Conservation (phyloP, 1,140 invertebrate species). For the Nixonia krombeini region DNA sequence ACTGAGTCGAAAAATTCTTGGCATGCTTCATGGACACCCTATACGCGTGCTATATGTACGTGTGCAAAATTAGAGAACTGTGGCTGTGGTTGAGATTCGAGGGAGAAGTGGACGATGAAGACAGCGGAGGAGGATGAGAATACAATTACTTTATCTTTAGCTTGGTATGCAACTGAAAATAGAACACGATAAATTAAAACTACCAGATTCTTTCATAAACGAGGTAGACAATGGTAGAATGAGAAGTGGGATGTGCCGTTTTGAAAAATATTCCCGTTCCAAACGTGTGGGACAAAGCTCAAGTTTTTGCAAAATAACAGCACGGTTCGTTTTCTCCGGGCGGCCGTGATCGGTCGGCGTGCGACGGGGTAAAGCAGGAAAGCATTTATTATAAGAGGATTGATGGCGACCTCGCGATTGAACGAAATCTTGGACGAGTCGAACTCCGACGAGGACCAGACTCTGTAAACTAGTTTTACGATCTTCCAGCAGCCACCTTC, state of each 20-base stretch:
- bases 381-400: slow-evolving; percentile 4
- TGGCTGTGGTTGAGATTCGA: slow-evolving; percentile 39
- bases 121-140: slow-evolving; percentile 10
- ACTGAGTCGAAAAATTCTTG: no score
- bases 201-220: background rate
- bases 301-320: no score
- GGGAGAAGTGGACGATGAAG: slow-evolving; percentile 31
- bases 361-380: no score
- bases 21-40: no score
- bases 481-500: slow-evolving; percentile 54
- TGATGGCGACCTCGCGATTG: slow-evolving; percentile 20
- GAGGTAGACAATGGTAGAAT: no score
- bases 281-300: no score
- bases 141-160: slow-evolving; percentile 11
- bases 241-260: no score
- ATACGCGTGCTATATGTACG: slow-evolving; percentile 17
- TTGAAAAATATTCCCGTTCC: no score
- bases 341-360: no score
- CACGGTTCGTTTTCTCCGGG: no score
- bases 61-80: slow-evolving; percentile 47
- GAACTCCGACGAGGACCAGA: slow-evolving; percentile 33
- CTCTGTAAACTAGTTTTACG: slow-evolving; percentile 57
- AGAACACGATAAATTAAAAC: slow-evolving; percentile 4
- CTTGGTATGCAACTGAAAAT: background rate
- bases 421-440: slow-evolving; percentile 32